Percentiles rank a stretch among this genome's conserved stretches.
Evolutionary conservation across 2,888 invertebrate species (phyloP).

Genomic region (Podabrus alpinus): DNA sequence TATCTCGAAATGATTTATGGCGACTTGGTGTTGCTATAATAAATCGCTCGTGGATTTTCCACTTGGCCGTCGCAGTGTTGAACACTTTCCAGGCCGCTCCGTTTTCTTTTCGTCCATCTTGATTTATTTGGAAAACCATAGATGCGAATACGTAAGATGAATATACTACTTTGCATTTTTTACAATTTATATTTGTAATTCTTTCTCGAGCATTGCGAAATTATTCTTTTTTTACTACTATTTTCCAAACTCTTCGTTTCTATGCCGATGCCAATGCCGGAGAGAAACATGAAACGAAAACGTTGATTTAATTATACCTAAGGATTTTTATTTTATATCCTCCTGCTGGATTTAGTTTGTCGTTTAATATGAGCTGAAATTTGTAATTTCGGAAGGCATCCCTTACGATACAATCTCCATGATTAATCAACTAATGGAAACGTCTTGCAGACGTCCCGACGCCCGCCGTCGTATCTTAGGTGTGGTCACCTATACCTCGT

Average conservation of each 20-base stretch:
- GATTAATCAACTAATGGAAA: conserved; percentile 14
- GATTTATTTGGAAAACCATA: conserved; percentile 40
- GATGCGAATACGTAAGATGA: conserved; percentile 24
- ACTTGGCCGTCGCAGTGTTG: conserved; percentile 42
- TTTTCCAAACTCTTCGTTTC: neutral
- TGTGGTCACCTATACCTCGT: neutral
- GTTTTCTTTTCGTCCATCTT: conserved; percentile 32
- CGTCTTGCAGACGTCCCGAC: neutral
- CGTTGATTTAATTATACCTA: neutral
- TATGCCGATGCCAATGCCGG: too few relatives aligned
- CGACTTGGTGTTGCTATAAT: conserved; percentile 46
- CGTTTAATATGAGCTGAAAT: neutral
- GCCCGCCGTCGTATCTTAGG: neutral
- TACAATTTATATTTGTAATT: conserved; percentile 28
- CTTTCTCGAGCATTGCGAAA: conserved; percentile 8
- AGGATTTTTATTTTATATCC: neutral
- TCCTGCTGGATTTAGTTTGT: neutral
- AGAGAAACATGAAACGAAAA: neutral
- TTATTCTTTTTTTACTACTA: conserved; percentile 14
- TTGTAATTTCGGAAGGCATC: neutral
- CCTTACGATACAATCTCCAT: conserved; percentile 9
- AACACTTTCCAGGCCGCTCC: conserved; percentile 40
- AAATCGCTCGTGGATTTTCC: conserved; percentile 41
- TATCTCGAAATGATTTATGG: conserved; percentile 53
- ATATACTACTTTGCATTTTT: conserved; percentile 27